Evolutionary conservation across 2,797 vertebrate genomes (phyloP), one percentile per base, ranked within the genome.

Genomic region (Geotrypetes seraphini): DNA sequence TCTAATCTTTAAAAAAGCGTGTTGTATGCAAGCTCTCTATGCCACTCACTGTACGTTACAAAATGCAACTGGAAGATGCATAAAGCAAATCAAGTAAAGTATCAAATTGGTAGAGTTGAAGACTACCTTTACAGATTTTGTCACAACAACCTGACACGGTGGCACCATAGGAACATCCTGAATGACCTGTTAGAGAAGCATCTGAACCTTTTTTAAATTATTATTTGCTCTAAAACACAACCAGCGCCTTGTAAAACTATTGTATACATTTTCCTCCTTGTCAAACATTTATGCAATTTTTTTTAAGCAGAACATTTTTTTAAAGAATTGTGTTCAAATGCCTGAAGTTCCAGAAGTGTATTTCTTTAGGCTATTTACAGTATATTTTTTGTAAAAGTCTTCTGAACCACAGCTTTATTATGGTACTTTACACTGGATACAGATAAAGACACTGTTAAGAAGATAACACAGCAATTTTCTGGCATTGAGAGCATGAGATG

Each of bases 401-500:
- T 75, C 67, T 64, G 70, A 81, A 78, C 79, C 69, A 72, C 79
- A 78, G 79, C 78, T 82, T 85, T 81, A 77, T 75, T 78, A 78
- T 76, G 78, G 81, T 85, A 78, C 76, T 78, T 80, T 79, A 85
- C 84, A 86, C 84, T 86, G 84, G 84, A 86, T 78, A 73, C 70
- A 73, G 71, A 77, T 66, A 74, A 63, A 75, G 73, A 82, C 79
- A 73, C 78, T 83, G 80, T 76, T 68, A 59, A 60, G 70, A 73
- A 74, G 71, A 70, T 59, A 71, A 68, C 63, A 59, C 73, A 69
- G 75, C 80, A 77, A 69, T 72, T 76, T 75, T 69, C 75, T 78
- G 71, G 71, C 70, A 56, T 67, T 61, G 43, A 65, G 69, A 77
- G 71, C 63, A 70, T 71, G 70, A 71, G 63, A 57, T 61, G 47